phyloP scores from a whole-genome alignment of 2,888 invertebrate genomes.

The Mythimna impura region DNA sequence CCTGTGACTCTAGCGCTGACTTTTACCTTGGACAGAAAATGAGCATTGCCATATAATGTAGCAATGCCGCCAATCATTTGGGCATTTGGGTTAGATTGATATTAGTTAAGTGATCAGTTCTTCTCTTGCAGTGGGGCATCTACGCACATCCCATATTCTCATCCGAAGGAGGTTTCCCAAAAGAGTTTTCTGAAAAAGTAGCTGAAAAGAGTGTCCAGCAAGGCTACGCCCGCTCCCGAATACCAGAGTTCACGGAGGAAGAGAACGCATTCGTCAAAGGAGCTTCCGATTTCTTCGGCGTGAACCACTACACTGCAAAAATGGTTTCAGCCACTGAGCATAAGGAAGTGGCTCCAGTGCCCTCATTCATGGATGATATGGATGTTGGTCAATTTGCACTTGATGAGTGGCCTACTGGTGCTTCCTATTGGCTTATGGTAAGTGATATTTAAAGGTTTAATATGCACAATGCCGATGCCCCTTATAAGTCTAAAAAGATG shows the following conservation, averaged over 20 bases:
- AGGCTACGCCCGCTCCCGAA: constrained; percentile 79
- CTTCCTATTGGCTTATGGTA: constrained; percentile 71
- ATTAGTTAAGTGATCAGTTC: too few species aligned
- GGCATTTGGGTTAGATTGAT: too few species aligned
- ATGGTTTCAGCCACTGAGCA: constrained; percentile 71
- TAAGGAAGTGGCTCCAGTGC: constrained; percentile 61
- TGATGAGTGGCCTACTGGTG: constrained; percentile 73
- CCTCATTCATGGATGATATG: constrained; percentile 72
- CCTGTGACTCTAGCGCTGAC: too few species aligned
- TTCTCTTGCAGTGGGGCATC: constrained; percentile 78
- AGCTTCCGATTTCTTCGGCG: constrained; percentile 82
- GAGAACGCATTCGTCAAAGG: constrained; percentile 76
- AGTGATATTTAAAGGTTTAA: not conserved
- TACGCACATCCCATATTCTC: constrained; percentile 88
- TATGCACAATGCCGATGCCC: not conserved
- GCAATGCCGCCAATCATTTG: too few species aligned
- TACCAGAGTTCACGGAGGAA: constrained; percentile 82
- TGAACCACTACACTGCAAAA: constrained; percentile 92
- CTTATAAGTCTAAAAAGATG: too few species aligned
- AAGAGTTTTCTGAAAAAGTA: constrained; percentile 82
- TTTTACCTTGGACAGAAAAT: too few species aligned
- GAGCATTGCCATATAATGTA: too few species aligned
- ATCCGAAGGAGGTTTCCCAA: constrained; percentile 88
- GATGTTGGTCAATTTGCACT: constrained; percentile 62
- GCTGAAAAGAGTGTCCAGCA: constrained; percentile 82